Evolutionary conservation across 2,888 invertebrate genomes (phyloP).

Genomic region (Palloptera scutellata): DNA sequence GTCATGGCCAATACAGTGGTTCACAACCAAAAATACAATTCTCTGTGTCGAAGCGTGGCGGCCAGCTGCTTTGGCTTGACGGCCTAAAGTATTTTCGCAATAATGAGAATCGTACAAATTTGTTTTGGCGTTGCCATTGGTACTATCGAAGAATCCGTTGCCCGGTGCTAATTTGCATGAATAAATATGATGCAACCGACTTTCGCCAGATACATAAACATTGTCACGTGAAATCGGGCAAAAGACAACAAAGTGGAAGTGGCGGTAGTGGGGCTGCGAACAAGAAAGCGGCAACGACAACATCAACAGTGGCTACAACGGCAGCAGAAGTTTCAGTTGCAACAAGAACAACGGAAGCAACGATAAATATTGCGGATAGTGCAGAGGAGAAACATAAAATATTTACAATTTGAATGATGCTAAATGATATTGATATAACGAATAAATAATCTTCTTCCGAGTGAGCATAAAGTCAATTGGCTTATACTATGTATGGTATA

Average conservation of each 20-base stretch:
- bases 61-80: conserved; percentile 61
- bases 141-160: conserved; percentile 58
- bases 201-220: conserved; percentile 63
- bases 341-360: not conserved
- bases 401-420: not conserved
- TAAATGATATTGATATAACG: not conserved
- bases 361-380: not conserved
- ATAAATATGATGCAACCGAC: conserved; percentile 58
- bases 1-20: conserved; percentile 8
- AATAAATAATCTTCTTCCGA: too few relatives aligned
- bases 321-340: not conserved
- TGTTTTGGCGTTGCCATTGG: conserved; percentile 63
- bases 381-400: conserved; percentile 15
- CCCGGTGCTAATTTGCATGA: conserved; percentile 63
- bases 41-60: conserved; percentile 60
- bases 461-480: too few relatives aligned
- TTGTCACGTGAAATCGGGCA: conserved; percentile 52
- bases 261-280: not conserved
- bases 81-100: conserved; percentile 63
- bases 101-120: conserved; percentile 62
- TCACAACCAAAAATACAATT: conserved; percentile 58
- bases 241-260: conserved; percentile 10
- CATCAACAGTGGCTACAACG: not conserved
- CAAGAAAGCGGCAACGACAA: not conserved
- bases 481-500: too few relatives aligned